Conservation (phyloP, 2,797 vertebrate genomes). For the Caiman crocodilus region DNA sequence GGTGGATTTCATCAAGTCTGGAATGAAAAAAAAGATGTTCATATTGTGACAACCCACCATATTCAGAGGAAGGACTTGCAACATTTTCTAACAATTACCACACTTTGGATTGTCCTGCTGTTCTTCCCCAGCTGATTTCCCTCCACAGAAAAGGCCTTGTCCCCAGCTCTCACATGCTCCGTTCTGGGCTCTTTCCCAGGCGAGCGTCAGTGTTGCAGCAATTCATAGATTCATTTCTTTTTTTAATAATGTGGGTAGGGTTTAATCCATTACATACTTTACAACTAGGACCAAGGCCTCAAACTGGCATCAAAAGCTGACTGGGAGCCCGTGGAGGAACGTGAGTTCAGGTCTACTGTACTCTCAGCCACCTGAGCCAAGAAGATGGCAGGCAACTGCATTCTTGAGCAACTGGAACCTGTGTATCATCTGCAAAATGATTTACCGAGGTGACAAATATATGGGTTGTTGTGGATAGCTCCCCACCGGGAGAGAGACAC, state of each 20-base stretch:
- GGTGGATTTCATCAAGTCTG: too few relatives aligned
- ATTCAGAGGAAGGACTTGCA: not conserved
- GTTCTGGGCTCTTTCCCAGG: not conserved
- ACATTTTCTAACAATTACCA: not conserved
- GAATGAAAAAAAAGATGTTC: not conserved
- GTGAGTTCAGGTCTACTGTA: not conserved
- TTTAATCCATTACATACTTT: not conserved
- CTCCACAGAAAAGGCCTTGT: too few relatives aligned
- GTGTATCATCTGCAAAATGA: not conserved
- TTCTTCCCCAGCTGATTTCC: not conserved
- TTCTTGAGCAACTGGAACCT: not conserved
- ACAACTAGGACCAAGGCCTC: not conserved
- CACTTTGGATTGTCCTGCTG: too few relatives aligned
- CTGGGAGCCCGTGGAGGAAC: not conserved
- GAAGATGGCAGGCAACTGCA: not conserved
- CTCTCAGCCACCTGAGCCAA: not conserved
- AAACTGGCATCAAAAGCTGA: not conserved
- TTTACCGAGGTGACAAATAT: not conserved
- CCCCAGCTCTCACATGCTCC: too few relatives aligned
- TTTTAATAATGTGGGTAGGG: not conserved
- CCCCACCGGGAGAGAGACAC: not conserved
- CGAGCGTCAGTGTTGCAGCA: not conserved
- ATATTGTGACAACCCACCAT: rapidly evolving
- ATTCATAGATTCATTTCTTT: not conserved
- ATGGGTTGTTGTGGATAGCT: not conserved